Evolutionary conservation across 2,797 vertebrate species (phyloP).

Genomic region (Coreius guichenoti): DNA sequence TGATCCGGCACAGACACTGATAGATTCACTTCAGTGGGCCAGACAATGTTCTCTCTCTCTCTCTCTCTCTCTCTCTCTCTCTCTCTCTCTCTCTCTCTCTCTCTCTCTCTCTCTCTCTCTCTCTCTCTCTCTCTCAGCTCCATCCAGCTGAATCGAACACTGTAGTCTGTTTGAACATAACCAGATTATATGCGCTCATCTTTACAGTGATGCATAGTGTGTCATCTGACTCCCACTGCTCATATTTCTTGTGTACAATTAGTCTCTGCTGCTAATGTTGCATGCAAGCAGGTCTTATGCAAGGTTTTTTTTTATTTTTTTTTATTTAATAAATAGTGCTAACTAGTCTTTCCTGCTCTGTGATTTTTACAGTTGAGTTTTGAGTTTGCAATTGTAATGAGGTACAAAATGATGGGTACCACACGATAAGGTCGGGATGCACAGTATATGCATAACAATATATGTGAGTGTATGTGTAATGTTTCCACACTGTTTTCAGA

Average conservation of each 20-base stretch:
- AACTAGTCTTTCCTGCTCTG: background rate
- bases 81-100: slow-evolving; percentile 7
- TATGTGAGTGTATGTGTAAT: background rate
- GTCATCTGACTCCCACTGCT: slow-evolving; percentile 37
- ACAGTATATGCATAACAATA: background rate
- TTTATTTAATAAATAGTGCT: background rate
- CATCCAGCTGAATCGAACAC: slow-evolving; percentile 20
- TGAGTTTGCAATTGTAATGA: background rate
- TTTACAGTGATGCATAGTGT: slow-evolving; percentile 40
- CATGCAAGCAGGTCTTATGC: background rate
- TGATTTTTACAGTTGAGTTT: background rate
- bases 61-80: slow-evolving; percentile 13
- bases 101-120: background rate
- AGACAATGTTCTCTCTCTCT: slow-evolving; percentile 57
- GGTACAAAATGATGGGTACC: background rate
- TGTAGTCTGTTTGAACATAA: slow-evolving; percentile 32
- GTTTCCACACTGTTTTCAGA: too few relatives aligned
- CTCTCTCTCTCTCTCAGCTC: background rate
- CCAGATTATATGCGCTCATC: slow-evolving; percentile 27
- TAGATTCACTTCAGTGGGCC: slow-evolving; percentile 77
- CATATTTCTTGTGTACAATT: slow-evolving; percentile 45
- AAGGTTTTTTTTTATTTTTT: background rate
- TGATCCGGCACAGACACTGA: slow-evolving; percentile 76
- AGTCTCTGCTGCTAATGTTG: slow-evolving; percentile 37
- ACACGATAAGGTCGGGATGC: background rate